phyloP scores from a whole-genome alignment of 2,113 vertebrate species.

The Clarias gariepinus region DNA sequence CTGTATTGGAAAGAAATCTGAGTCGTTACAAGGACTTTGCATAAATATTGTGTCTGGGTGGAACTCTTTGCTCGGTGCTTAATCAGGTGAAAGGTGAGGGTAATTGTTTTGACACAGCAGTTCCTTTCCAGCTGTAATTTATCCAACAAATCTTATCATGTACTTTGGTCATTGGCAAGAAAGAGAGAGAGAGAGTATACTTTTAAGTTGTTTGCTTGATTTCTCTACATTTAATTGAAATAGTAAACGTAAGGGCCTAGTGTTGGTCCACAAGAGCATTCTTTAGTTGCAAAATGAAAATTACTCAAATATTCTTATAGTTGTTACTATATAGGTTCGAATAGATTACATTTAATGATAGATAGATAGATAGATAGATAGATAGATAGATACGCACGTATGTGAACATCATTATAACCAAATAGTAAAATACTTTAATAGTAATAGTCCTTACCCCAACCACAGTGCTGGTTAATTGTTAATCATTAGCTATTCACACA shows the following conservation, averaged over 20 bases:
- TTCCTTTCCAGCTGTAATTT: background rate
- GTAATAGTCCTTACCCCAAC: background rate
- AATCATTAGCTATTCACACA: conserved; percentile 47
- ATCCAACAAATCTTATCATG: conserved; percentile 31
- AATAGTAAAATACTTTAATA: background rate
- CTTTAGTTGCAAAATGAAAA: background rate
- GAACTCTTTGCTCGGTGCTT: conserved; percentile 26
- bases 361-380: background rate
- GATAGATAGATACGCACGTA: background rate
- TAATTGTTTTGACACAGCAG: background rate
- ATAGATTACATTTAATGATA: background rate
- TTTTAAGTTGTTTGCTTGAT: background rate
- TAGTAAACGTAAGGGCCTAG: background rate
- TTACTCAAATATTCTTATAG: background rate
- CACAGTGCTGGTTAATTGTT: background rate
- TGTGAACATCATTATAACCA: background rate
- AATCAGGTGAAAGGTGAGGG: conserved; percentile 4
- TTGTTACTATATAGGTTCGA: background rate
- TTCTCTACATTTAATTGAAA: background rate
- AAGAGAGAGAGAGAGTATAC: background rate
- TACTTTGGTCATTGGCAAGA: background rate
- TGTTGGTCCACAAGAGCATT: background rate
- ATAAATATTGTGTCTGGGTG: conserved; percentile 33
- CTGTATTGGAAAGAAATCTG: conserved; percentile 33
- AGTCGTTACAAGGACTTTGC: conserved; percentile 27